These are phyloP conservation scores for Gobionotothen gibberifrons DNA, from an alignment of 2,797 vertebrate species.

Conservation along the genomic window DNA sequence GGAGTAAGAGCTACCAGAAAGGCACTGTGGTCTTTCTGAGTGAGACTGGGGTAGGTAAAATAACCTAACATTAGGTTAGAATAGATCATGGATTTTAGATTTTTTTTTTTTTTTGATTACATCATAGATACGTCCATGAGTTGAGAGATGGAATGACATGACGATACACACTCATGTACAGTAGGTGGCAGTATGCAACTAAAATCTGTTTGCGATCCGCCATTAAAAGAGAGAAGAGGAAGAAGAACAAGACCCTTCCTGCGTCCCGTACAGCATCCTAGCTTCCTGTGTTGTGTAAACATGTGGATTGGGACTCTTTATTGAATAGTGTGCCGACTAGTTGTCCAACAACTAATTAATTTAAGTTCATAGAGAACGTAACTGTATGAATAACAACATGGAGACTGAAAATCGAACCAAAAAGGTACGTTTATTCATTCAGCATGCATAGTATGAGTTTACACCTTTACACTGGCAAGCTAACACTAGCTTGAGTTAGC, in stretches of 20 bases:
- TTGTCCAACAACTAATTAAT: rapidly evolving
- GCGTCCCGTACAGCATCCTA: constrained; percentile 37
- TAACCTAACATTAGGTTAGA: no score
- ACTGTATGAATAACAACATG: constrained; percentile 63
- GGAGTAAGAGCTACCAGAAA: no score
- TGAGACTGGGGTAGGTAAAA: no score
- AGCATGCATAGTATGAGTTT: background rate
- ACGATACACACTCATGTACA: no score
- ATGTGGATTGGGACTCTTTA: constrained; percentile 6
- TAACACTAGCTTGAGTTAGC: constrained; percentile 33
- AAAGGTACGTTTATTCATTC: constrained; percentile 71
- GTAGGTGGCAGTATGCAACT: no score
- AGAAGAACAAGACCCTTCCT: constrained; percentile 19
- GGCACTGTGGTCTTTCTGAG: no score
- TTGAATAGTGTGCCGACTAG: background rate
- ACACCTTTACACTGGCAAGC: constrained; percentile 1
- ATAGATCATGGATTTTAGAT: no score
- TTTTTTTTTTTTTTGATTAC: no score
- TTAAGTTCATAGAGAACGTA: background rate
- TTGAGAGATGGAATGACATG: no score
- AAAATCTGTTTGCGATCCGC: no score
- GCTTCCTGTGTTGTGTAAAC: constrained; percentile 42
- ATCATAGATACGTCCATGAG: no score
- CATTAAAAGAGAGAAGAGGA: no score
- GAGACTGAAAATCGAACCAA: constrained; percentile 73